Evolutionary conservation across 2,113 vertebrate genomes (phyloP).

Genomic region (Oncorhynchus masou): DNA sequence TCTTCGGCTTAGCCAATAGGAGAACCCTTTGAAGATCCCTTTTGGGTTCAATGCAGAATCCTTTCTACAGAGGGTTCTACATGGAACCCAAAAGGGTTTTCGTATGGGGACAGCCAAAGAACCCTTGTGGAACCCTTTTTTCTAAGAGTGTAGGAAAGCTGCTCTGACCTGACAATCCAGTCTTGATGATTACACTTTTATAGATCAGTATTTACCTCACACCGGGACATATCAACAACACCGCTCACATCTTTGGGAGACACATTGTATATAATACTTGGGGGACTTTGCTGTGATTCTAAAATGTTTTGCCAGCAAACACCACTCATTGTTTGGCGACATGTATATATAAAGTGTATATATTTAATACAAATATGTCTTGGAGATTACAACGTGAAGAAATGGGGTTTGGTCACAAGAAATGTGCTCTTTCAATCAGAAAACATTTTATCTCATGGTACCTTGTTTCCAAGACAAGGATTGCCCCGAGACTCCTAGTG

Average conservation of each 20-base stretch:
- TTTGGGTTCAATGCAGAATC: too few relatives aligned
- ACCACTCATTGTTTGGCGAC: slow-evolving; percentile 5
- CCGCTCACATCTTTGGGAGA: neutral
- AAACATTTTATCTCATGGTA: slow-evolving; percentile 31
- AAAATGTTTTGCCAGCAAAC: neutral
- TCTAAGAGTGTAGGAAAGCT: slow-evolving; percentile 25
- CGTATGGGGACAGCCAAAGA: too few relatives aligned
- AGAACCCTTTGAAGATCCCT: too few relatives aligned
- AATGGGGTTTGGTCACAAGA: slow-evolving; percentile 18
- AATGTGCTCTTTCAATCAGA: slow-evolving; percentile 41
- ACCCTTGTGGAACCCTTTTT: too few relatives aligned
- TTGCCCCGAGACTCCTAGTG: neutral
- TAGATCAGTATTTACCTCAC: too few relatives aligned
- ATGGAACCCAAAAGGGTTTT: too few relatives aligned
- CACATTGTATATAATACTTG: slow-evolving; percentile 35
- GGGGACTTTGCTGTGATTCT: neutral
- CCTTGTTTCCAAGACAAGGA: slow-evolving; percentile 27
- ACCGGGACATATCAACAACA: too few relatives aligned
- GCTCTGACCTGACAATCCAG: slow-evolving; percentile 14
- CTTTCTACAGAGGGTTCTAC: too few relatives aligned
- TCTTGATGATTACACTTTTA: neutral
- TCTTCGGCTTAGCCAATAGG: too few relatives aligned
- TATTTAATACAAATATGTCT: slow-evolving; percentile 29
- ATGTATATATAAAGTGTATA: neutral
- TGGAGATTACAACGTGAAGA: slow-evolving; percentile 31